Evolutionary conservation across 2,797 vertebrate species (phyloP), one percentile per base, ranked within the genome.

Genomic region (Sebastolobus alascanus): DNA sequence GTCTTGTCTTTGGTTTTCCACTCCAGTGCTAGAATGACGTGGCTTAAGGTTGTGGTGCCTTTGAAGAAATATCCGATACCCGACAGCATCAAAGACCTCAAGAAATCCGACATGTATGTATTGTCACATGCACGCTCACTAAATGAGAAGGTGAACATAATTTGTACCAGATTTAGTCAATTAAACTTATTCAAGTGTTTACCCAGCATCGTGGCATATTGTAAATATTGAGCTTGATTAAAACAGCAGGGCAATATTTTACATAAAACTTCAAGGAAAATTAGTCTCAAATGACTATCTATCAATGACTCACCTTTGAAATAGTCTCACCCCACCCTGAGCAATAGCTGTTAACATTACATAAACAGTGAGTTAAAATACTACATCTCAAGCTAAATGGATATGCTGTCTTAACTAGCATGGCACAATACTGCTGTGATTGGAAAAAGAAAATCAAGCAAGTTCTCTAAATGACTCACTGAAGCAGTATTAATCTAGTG

Each of bases 21-120:
- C 18, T 40, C 6, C 50, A 70, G 72, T 14, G 0, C 4, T 18
- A 1, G 0, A 13, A 1, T 8, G 3, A 11, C 3, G 5, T 12
- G 2, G 3, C 54, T 25, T 6, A 7, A 8, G 1, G 0, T 4
- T 8, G 4, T 14, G n/a, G 25, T 71, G 52, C 9, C 12, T 67
- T 76, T 84, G 60, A 64, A 70, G 10, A 0, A 0, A 0, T 83
- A 88, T 63, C 0, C 1, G 0, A 18, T 88, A 9, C 71, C 68
- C 0, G 0, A 27, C 3, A 1, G 0, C 16, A 20, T 77, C 18
- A 50, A 61, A 76, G 0, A 77, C 40, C 0, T 31, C 5, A 5
- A 2, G 0, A n/a, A 14, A 37, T 16, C 2, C 1, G 4, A 56
- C 20, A 52, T 0, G 81, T 80, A 68, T 46, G 77, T 87, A 67